phyloP scores from a whole-genome alignment of 1,140 invertebrate species.

The Listronotus bonariensis region DNA sequence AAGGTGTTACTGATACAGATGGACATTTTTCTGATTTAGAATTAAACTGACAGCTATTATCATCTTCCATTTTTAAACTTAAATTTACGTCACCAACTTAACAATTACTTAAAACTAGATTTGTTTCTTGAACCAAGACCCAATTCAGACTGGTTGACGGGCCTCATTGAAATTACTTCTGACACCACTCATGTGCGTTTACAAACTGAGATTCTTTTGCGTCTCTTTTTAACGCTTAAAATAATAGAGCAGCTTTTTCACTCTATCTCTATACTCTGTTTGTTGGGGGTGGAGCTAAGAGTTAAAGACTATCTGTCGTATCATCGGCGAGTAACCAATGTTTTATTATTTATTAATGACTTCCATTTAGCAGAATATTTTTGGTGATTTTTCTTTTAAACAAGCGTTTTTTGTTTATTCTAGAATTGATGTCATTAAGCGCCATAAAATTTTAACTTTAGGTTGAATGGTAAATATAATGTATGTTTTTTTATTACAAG shows the following conservation, averaged over 20 bases:
- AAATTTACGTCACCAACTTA: conserved; percentile 5
- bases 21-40: conserved; percentile 37
- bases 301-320: conserved; percentile 37
- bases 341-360: conserved; percentile 32
- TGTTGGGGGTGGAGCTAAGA: conserved; percentile 41
- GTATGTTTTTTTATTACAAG: too few species aligned
- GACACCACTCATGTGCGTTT: conserved; percentile 42
- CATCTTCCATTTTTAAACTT: conserved; percentile 39
- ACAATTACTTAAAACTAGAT: conserved; percentile 7
- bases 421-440: too few species aligned
- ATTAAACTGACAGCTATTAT: conserved; percentile 25
- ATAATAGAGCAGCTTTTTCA: conserved; percentile 8
- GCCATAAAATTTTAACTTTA: too few species aligned
- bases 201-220: conserved; percentile 27
- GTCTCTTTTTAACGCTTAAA: conserved; percentile 9
- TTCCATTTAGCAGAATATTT: conserved; percentile 21
- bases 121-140: conserved; percentile 34
- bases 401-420: background rate
- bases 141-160: conserved; percentile 39
- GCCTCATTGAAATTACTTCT: conserved; percentile 42
- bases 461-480: too few species aligned
- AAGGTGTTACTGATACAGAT: conserved; percentile 64
- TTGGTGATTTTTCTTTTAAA: conserved; percentile 22
- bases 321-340: conserved; percentile 32
- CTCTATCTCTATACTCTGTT: conserved; percentile 36